Base-by-base conservation (phyloP, 2,113 vertebrate genomes). In the Macroglossus sobrinus region DNA sequence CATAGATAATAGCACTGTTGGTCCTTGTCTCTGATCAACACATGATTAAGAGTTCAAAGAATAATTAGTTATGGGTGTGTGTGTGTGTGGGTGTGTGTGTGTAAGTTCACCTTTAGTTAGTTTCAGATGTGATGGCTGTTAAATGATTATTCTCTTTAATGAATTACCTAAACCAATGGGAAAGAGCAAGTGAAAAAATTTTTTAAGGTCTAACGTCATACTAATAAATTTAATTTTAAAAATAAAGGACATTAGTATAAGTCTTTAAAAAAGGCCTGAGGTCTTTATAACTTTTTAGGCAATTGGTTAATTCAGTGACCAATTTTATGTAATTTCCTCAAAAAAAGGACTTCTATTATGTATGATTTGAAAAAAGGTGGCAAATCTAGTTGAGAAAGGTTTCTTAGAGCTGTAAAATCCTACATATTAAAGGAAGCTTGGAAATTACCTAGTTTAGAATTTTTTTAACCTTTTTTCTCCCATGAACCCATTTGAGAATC, bases 61-160 rank as follows among this genome's bases (percentile, higher is more conserved):
- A 68, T 24, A 82, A 30, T 89, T 90, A 87, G 6, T 66, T 72
- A 69, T 69, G 33, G 4, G 35, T 50, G 43, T 18, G 43, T 50
- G 43, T 50, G 7, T 10, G 0, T 22, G 24, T 33, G 13, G 38
- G 30, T 72, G 18, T 81, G 21, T 72, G 24, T 82, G 5, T 84
- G 21, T 22, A 68, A 78, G 19, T 87, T 94, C 24, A 76, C 16
- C 45, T 96, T 92, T 90, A 26, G 59, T 80, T 95, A 84, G 22
- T 95, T 96, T 82, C 72, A 59, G 91, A 85, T 97, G n/a, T 94
- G 80, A 91, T 91, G 38, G 91, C 10, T 95, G 2, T 75, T 95
- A 95, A 96, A 75, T 94, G 24, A 89, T 40, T 91, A 50, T 89
- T 71, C 38, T 21, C 84, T 79, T 72, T 96, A 97, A 91, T 69